Evolutionary conservation across 1,140 invertebrate genomes (phyloP), one percentile per base, ranked within the genome.

Genomic region (Pachyrhynchus sulphureomaculatus): DNA sequence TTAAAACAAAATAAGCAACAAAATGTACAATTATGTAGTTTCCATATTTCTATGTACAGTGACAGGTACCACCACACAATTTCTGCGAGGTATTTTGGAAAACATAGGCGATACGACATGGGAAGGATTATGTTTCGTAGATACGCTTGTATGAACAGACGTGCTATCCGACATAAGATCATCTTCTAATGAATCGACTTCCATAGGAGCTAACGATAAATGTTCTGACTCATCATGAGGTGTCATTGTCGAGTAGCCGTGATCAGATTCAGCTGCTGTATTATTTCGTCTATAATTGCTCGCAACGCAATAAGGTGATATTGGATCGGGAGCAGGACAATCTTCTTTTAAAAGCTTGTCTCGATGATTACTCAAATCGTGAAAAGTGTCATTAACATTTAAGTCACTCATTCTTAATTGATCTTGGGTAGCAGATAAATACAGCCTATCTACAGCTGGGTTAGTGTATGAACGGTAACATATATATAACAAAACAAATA

Each of bases 221-320:
- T 89, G 87, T 70, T 93, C 91, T 2, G 85, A 86, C 21, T 82
- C 82, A 72, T 96, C 93, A 67, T 94, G 91, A 90, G 62, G 92
- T 0, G 92, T 95, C 93, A 96, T 96, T 0, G 93, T 96, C 13
- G 92, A 95, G 74, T 96, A 96, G 2, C 94, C 94, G 74, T 95
- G 92, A 78, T 96, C 94, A 24, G 91, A 94, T 66, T 94, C 92
- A 4, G 89, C 90, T 6, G 88, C 86, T 13, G 88, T 86, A 17
- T 90, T 88, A 10, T 88, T 87, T 37, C 92, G 80, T 26, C 90
- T 81, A 70, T 95, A 94, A 1, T 82, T 84, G 0, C 91, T 90
- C 10, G 91, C 87, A 36, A 95, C 87, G 39, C 91, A 85, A 72
- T 96, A 96, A 0, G 93, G 93, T 1, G 92, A 95, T 60, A 93